Evolutionary conservation across 1,140 invertebrate species (phyloP), one percentile per base, ranked within the genome.

Genomic region (Atta cephalotes): DNA sequence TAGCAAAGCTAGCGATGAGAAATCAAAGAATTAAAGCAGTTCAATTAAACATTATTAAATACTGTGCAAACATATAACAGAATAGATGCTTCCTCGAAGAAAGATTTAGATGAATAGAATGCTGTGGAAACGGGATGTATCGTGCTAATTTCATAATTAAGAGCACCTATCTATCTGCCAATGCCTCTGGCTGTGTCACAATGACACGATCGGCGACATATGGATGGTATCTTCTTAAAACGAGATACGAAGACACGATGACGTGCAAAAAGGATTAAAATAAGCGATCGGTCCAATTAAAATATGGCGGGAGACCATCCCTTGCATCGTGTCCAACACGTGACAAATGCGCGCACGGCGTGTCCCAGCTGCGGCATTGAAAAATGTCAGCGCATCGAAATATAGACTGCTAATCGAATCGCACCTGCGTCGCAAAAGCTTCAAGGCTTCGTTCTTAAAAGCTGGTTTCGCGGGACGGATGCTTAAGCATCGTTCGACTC

Each of bases 401-500:
- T 77, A 78, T 65, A n/a, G 39, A 49, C 65, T 53, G 31, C 18
- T 87, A 78, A 87, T 92, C 87, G 74, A 85, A 89, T 89, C 87
- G 53, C 84, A 87, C 76, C 87, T 91, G 87, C 90, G 87, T n/a
- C 53, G 53, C 18, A 16, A 56, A 56, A 56, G 53, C 80, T 25
- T 53, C 21, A 14, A 77, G 18, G 21, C 39, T 74, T 68, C 10
- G 62, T 35, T 35, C 80, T 53, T 88, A 79, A 90, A 88, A 86
- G 58, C 60, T 63, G 66, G 53, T 65, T 72, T 56, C 62, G 88
- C 58, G 71, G 18, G 62, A 60, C 76, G 62, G 72, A 45, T 56
- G 21, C 77, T 25, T 14, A 70, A 49, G 86, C 65, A 65, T 53
- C 76, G 51, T 63, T 60, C 76, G 62, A 87, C 92, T 94, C 94